phyloP scores from a whole-genome alignment of 1,140 invertebrate species.

The Meloidogyne exigua region DNA sequence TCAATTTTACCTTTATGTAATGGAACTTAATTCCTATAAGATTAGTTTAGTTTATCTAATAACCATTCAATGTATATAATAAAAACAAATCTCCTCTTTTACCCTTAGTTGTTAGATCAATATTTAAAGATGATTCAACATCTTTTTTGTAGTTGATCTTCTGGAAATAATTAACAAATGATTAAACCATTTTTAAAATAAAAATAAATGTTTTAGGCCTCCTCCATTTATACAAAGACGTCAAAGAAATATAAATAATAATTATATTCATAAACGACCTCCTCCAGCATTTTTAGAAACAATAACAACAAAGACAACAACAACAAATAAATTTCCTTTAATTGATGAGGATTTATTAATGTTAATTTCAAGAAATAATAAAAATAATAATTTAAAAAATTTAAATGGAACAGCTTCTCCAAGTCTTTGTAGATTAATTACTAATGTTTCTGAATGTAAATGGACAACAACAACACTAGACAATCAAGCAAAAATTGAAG shows the following conservation, averaged over 20 bases:
- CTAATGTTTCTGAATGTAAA: slow-evolving; percentile 24
- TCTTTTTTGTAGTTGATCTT: not conserved
- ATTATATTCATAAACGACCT: slow-evolving; percentile 6
- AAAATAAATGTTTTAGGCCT: slow-evolving; percentile 1
- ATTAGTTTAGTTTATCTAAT: no score
- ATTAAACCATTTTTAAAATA: not conserved
- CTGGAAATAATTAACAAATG: not conserved
- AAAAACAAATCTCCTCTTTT: no score
- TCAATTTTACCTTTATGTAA: no score
- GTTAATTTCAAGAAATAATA: not conserved
- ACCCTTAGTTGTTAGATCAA: no score
- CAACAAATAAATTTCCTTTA: slow-evolving; percentile 24
- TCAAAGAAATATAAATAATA: slow-evolving; percentile 4
- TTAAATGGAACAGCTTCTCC: not conserved
- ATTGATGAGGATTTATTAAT: slow-evolving; percentile 23
- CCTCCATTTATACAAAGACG: slow-evolving; percentile 1
- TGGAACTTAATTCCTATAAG: no score
- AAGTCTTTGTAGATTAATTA: slow-evolving; percentile 24
- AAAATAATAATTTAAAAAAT: not conserved
- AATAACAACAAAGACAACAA: not conserved
- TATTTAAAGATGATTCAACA: not conserved
- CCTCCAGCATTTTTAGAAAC: slow-evolving; percentile 1
- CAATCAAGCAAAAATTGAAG: slow-evolving; percentile 4
- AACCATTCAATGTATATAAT: no score
- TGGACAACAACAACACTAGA: slow-evolving; percentile 14